Conservation (phyloP, 2,797 vertebrate genomes). For the Lemur catta region DNA sequence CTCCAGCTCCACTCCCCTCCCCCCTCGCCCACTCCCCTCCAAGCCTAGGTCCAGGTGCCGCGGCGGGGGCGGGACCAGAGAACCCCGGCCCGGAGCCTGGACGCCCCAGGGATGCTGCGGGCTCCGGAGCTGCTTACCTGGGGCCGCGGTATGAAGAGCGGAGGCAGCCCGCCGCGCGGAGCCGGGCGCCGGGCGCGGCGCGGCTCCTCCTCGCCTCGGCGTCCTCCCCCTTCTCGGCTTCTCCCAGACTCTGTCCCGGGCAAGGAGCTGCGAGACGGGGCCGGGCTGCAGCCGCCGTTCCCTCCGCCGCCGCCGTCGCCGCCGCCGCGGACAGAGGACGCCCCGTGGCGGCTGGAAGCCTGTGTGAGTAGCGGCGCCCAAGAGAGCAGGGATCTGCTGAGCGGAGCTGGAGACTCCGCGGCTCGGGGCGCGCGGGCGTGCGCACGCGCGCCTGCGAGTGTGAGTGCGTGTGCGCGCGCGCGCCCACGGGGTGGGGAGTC, state of each 20-base stretch:
- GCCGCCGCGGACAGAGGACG: constrained; percentile 81
- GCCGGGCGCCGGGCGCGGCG: constrained; percentile 59
- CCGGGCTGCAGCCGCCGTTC: constrained; percentile 38
- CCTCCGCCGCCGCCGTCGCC: constrained; percentile 34
- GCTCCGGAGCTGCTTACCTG: constrained; percentile 67
- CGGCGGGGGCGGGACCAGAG: background rate
- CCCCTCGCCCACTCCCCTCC: constrained; percentile 44
- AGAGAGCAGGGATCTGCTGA: constrained; percentile 44
- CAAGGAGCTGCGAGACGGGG: background rate
- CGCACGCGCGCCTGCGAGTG: constrained; percentile 57
- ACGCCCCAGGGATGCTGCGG: constrained; percentile 44
- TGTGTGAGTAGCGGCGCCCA: constrained; percentile 72
- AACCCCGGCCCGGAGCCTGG: background rate
- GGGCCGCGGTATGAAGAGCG: background rate
- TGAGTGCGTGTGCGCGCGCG: constrained; percentile 55
- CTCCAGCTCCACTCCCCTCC: constrained; percentile 51
- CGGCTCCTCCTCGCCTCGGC: constrained; percentile 47
- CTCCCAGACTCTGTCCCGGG: constrained; percentile 54
- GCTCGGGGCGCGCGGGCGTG: constrained; percentile 68
- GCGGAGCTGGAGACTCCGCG: constrained; percentile 67
- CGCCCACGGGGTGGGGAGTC: constrained; percentile 26
- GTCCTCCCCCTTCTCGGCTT: constrained; percentile 39
- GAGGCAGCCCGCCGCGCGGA: constrained; percentile 5
- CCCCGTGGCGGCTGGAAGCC: constrained; percentile 78
- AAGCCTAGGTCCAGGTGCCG: background rate